A percentile compares a stretch with the other conserved stretches of the same genome.
These are phyloP conservation scores for Hypomesus transpacificus DNA, from an alignment of 2,113 vertebrate species.

Conservation along the genomic window DNA sequence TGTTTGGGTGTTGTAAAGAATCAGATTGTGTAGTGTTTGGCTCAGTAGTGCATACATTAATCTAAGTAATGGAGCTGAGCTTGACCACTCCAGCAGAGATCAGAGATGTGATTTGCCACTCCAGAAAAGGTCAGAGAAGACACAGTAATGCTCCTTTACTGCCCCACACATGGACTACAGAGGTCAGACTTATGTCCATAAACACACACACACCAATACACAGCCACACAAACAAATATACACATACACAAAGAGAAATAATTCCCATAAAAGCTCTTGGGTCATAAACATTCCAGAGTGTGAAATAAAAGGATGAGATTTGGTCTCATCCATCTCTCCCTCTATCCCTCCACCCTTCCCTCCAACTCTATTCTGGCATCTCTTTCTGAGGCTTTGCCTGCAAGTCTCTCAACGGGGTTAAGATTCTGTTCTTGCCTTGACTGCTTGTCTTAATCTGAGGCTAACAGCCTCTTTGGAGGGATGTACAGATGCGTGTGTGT, in stretches of 20 bases:
- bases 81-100: conserved; percentile 53
- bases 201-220: conserved; percentile 2
- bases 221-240: not conserved
- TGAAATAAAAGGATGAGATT: conserved; percentile 47
- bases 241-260: not conserved
- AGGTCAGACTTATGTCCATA: not conserved
- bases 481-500: conserved; percentile 13
- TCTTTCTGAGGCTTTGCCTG: conserved; percentile 45
- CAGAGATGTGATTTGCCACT: not conserved
- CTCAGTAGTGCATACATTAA: conserved; percentile 29
- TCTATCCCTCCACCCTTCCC: conserved; percentile 47
- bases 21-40: conserved; percentile 21
- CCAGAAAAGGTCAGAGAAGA: too few relatives aligned
- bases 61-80: conserved; percentile 40
- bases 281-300: conserved; percentile 45
- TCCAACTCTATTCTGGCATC: conserved; percentile 48
- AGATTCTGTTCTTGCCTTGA: conserved; percentile 51
- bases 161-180: conserved; percentile 1
- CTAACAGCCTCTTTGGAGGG: conserved; percentile 48
- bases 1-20: conserved; percentile 1
- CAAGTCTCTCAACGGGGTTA: conserved; percentile 47
- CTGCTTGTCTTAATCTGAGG: conserved; percentile 63
- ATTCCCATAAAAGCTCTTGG: conserved; percentile 36
- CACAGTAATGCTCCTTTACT: too few relatives aligned
- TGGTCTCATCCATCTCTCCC: conserved; percentile 51